These are phyloP conservation scores for Poecile atricapillus DNA, from an alignment of 2,113 vertebrate species.

Conservation along the genomic window DNA sequence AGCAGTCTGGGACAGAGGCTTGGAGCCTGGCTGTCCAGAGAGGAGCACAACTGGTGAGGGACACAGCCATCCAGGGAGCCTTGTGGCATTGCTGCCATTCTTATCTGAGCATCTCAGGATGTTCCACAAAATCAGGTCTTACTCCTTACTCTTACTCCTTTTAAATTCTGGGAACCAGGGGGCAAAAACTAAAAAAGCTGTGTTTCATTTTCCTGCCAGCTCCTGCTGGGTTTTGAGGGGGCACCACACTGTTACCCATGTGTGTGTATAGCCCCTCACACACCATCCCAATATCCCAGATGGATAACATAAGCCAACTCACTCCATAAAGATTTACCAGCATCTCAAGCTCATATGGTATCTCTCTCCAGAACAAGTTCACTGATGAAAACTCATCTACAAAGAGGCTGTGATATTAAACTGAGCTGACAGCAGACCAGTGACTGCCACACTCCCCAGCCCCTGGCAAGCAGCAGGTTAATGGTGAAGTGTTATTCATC, in stretches of 20 bases:
- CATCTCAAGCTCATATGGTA: neutral
- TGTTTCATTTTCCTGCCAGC: neutral
- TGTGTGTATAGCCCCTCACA: neutral
- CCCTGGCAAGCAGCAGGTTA: neutral
- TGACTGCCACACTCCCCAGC: neutral
- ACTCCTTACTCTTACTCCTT: neutral
- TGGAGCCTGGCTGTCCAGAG: neutral
- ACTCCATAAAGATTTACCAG: neutral
- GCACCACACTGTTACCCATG: fast-evolving
- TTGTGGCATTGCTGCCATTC: no score
- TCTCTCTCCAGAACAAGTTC: neutral
- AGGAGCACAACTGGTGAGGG: fast-evolving
- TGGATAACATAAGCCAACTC: neutral
- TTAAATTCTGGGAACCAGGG: neutral
- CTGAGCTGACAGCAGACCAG: neutral
- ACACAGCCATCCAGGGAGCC: fast-evolving
- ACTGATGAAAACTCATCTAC: neutral
- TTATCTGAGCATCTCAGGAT: neutral
- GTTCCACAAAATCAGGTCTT: neutral
- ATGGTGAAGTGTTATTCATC: neutral
- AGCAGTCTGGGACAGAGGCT: neutral
- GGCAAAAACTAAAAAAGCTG: neutral
- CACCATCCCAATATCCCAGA: neutral
- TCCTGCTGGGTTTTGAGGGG: neutral
- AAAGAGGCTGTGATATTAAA: neutral